Conservation (phyloP, 2,113 vertebrate genomes). For the Chlorodrepanis virens region DNA sequence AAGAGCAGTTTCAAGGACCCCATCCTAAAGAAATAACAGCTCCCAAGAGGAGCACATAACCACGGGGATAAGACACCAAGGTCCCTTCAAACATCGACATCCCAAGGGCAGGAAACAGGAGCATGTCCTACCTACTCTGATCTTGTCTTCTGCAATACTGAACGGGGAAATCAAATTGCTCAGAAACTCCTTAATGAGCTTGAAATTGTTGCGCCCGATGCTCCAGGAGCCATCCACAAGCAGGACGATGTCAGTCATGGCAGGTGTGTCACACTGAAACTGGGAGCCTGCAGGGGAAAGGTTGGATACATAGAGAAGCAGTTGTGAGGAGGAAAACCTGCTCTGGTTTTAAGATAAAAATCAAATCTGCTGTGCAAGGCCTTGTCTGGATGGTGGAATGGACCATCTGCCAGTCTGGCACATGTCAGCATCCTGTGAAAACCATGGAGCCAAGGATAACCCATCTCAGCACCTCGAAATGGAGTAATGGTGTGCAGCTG, state of each 20-base stretch:
- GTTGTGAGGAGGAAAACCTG: neutral
- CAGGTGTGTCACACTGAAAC: conserved; percentile 76
- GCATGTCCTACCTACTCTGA: conserved; percentile 83
- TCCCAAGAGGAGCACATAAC: neutral
- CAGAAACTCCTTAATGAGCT: conserved; percentile 87
- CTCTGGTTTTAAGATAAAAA: neutral
- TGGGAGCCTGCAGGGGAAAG: conserved; percentile 38
- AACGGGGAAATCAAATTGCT: conserved; percentile 85
- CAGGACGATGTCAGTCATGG: conserved; percentile 77
- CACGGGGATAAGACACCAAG: neutral
- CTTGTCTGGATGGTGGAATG: neutral
- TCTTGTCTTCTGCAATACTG: conserved; percentile 77
- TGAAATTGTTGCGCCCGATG: conserved; percentile 89
- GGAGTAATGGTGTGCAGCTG: neutral
- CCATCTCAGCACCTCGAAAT: neutral
- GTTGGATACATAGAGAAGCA: neutral
- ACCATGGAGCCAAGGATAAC: neutral
- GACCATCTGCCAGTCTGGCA: neutral
- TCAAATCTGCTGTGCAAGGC: neutral
- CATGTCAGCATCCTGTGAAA: neutral
- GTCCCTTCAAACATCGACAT: accelerated
- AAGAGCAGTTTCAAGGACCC: neutral
- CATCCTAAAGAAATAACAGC: neutral
- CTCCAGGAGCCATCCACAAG: conserved; percentile 96
- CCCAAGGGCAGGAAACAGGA: neutral